These are phyloP conservation scores for Megaustenia siamemsis DNA, from an alignment of 2,888 invertebrate species.

Conservation along the genomic window DNA sequence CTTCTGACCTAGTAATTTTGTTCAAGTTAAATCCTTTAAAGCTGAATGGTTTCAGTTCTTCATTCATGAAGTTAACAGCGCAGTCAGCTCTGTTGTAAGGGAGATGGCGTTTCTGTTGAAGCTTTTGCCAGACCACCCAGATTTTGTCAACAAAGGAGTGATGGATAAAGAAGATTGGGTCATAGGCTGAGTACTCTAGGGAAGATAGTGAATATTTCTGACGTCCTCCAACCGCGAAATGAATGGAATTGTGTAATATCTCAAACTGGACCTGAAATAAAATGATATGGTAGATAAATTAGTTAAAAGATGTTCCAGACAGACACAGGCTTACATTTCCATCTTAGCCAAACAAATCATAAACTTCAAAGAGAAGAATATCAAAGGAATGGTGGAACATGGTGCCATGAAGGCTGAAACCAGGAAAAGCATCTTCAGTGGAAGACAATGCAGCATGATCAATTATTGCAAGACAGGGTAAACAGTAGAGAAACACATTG, in stretches of 20 bases:
- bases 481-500: too few relatives aligned
- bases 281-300: too few relatives aligned
- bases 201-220: conserved; percentile 57
- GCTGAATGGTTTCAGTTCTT: conserved; percentile 53
- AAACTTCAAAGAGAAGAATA: too few relatives aligned
- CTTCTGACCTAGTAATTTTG: conserved; percentile 37
- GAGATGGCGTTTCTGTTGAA: conserved; percentile 58
- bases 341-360: too few relatives aligned
- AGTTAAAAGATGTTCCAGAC: too few relatives aligned
- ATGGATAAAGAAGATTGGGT: conserved; percentile 62
- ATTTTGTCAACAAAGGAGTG: conserved; percentile 58
- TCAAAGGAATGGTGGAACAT: too few relatives aligned
- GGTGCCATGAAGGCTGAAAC: too few relatives aligned
- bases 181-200: conserved; percentile 60
- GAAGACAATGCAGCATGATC: too few relatives aligned
- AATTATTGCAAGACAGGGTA: too few relatives aligned
- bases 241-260: conserved; percentile 59
- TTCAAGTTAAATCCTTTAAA: conserved; percentile 17
- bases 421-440: too few relatives aligned
- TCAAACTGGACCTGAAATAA: conserved; percentile 57
- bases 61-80: conserved; percentile 57
- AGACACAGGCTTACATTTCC: too few relatives aligned
- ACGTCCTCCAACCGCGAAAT: conserved; percentile 56
- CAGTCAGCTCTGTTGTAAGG: conserved; percentile 56
- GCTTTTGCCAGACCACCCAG: conserved; percentile 61